Conservation (phyloP, 2,797 vertebrate genomes). For the Danio aesculapii region DNA sequence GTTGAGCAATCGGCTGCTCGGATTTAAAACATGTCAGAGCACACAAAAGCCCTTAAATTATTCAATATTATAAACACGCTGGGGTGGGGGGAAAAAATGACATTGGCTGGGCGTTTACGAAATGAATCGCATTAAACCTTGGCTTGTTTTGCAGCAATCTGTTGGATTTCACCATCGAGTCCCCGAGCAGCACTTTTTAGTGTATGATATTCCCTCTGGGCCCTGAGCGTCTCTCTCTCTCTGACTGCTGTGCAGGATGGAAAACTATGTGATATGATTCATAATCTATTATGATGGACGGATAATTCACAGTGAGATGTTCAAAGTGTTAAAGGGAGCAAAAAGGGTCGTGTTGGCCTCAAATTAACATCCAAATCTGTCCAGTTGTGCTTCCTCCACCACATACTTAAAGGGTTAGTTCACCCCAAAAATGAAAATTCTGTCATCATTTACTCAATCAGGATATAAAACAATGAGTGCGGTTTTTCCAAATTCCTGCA, state of each 20-base stretch:
- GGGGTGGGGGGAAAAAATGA: neutral
- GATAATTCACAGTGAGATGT: conserved; percentile 6
- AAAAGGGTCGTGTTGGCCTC: neutral
- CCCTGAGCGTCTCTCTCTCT: conserved; percentile 16
- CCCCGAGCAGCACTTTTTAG: conserved; percentile 27
- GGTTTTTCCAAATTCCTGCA: too few relatives aligned
- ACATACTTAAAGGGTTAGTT: neutral
- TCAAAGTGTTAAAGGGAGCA: neutral
- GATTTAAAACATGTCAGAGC: conserved; percentile 43
- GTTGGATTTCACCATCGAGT: conserved; percentile 41
- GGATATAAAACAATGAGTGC: too few relatives aligned
- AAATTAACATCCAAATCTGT: conserved; percentile 1
- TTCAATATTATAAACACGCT: conserved; percentile 42
- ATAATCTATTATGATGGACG: conserved; percentile 21
- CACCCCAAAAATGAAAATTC: too few relatives aligned
- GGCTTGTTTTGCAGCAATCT: conserved; percentile 31
- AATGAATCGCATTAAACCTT: conserved; percentile 41
- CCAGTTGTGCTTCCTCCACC: neutral
- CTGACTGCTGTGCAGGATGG: conserved; percentile 15
- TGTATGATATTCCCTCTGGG: conserved; percentile 30
- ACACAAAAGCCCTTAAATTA: conserved; percentile 40
- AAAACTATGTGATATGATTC: conserved; percentile 26
- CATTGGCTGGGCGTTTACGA: conserved; percentile 38
- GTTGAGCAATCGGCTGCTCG: conserved; percentile 29
- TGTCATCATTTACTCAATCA: too few relatives aligned